phyloP scores from a whole-genome alignment of 2,797 vertebrate genomes.

The Eremophila alpestris region DNA sequence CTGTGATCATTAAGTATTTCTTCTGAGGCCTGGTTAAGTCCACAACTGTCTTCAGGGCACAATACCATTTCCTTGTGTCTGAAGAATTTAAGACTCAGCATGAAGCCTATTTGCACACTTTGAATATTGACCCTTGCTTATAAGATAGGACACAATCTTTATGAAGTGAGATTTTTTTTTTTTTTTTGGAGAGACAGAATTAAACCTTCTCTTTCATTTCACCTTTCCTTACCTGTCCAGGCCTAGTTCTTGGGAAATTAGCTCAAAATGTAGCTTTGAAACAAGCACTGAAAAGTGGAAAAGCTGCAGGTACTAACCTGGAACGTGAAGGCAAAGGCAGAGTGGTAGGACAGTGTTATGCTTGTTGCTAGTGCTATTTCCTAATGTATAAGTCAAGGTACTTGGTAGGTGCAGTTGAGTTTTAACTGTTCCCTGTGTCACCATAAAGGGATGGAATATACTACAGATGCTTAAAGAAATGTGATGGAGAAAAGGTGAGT shows the following conservation, averaged over 20 bases:
- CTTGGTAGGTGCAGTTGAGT: background rate
- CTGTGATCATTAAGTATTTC: constrained; percentile 27
- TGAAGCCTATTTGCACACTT: constrained; percentile 1
- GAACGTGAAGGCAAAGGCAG: background rate
- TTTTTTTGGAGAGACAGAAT: background rate
- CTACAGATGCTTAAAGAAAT: background rate
- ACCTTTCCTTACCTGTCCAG: background rate
- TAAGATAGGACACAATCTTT: background rate
- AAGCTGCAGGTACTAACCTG: background rate
- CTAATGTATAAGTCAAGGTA: background rate
- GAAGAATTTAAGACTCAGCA: background rate
- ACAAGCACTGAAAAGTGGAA: background rate
- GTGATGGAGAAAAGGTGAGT: background rate
- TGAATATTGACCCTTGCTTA: background rate
- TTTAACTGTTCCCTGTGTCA: background rate
- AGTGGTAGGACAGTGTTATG: background rate
- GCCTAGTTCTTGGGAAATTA: background rate
- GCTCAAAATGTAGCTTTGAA: background rate
- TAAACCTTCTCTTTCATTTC: background rate
- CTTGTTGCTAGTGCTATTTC: background rate
- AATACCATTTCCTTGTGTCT: background rate
- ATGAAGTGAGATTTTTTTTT: background rate
- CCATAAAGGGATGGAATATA: background rate
- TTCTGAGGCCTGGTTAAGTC: background rate
- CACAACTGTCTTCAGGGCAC: background rate